Conservation (phyloP, 92 coral and sea anemone genomes). For the Paragorgia papillata region DNA sequence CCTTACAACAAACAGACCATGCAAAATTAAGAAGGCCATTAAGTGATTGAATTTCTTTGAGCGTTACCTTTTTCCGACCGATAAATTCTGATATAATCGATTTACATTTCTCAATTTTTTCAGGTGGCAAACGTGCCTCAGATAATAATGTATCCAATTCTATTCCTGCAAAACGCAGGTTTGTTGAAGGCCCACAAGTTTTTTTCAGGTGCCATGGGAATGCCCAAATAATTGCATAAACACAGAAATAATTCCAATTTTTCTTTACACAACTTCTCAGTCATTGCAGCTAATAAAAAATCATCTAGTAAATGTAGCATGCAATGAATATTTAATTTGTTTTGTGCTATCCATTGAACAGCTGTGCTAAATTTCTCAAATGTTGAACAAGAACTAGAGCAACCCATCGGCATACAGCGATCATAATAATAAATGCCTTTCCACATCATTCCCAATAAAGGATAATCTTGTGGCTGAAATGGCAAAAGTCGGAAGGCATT, state of each 20-base stretch:
- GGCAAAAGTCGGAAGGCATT: conserved; percentile 50
- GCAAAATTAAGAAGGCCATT: conserved; percentile 56
- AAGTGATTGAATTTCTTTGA: conserved; percentile 45
- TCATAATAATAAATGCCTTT: conserved; percentile 37
- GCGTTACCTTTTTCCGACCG: conserved; percentile 46
- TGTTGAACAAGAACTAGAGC: conserved; percentile 48
- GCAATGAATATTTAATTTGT: conserved; percentile 14
- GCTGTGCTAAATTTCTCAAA: conserved; percentile 58
- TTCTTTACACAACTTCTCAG: conserved; percentile 21
- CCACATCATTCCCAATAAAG: conserved; percentile 50
- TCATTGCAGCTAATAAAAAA: conserved; percentile 30
- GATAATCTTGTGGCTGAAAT: conserved; percentile 37
- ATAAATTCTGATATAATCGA: conserved; percentile 42
- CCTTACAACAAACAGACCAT: conserved; percentile 47
- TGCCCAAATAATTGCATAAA: conserved; percentile 51
- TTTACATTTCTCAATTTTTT: conserved; percentile 43
- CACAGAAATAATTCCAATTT: conserved; percentile 42
- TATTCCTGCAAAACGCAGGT: conserved; percentile 57
- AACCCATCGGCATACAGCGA: conserved; percentile 51
- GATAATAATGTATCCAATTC: conserved; percentile 49
- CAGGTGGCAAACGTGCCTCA: conserved; percentile 61
- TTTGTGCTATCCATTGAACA: conserved; percentile 54
- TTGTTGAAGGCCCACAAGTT: conserved; percentile 58
- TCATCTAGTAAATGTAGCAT: conserved; percentile 56
- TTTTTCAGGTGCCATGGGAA: conserved; percentile 65